Conservation (phyloP, 2,888 invertebrate species). For the Busseola fusca region DNA sequence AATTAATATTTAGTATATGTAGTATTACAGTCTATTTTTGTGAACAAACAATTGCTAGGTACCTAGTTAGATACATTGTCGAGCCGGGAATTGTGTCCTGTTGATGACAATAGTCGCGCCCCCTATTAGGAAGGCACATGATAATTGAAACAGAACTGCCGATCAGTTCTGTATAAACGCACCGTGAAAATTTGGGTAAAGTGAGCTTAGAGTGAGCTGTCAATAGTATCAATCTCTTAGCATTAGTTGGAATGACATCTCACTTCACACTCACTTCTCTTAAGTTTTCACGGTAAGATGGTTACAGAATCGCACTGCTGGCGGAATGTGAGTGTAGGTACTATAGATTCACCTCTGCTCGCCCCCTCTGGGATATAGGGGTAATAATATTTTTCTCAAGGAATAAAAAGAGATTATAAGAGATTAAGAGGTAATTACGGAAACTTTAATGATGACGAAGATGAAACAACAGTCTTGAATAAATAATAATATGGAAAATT, state of each 20-base stretch:
- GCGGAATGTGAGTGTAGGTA: background rate
- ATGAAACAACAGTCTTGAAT: background rate
- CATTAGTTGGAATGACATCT: too few relatives aligned
- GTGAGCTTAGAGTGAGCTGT: too few relatives aligned
- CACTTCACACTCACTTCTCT: too few relatives aligned
- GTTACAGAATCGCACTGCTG: too few relatives aligned
- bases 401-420: background rate
- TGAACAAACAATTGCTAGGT: background rate
- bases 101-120: background rate
- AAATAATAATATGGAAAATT: constrained; percentile 18
- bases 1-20: background rate
- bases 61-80: background rate
- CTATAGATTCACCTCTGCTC: background rate
- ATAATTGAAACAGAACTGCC: background rate
- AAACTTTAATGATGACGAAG: background rate
- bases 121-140: background rate
- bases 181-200: too few relatives aligned
- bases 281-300: too few relatives aligned
- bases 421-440: too few relatives aligned
- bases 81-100: background rate
- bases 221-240: too few relatives aligned
- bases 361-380: background rate
- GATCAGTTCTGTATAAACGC: too few relatives aligned
- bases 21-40: background rate
- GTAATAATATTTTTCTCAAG: background rate